A percentile compares a stretch with the other conserved stretches of the same genome.
Conservation (phyloP, 53 echinoderm and acorn worm species). For the Astropecten irregularis region DNA sequence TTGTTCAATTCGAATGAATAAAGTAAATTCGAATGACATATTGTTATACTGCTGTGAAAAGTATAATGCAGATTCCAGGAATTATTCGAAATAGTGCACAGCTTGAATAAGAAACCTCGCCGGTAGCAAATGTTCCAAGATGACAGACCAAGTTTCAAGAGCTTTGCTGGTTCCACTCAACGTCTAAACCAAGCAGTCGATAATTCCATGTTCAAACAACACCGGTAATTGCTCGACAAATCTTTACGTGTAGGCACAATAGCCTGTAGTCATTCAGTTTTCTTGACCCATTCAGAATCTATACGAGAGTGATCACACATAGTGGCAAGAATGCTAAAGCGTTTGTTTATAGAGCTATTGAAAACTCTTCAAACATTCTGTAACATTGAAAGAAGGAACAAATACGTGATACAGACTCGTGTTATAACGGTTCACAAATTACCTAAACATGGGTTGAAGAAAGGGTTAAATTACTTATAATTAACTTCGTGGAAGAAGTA, state of each 20-base stretch:
- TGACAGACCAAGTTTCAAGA: background rate
- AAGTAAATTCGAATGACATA: too few species aligned
- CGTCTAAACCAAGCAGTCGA: background rate
- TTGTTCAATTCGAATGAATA: too few species aligned
- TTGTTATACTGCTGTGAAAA: too few species aligned
- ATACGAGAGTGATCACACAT: background rate
- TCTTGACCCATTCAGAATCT: background rate
- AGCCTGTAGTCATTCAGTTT: background rate
- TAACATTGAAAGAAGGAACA: too few species aligned
- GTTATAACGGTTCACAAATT: too few species aligned
- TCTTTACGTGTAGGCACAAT: background rate
- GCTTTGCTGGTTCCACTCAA: background rate
- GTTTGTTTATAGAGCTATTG: constrained; percentile 5
- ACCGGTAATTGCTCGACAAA: constrained; percentile 29
- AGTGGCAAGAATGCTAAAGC: background rate
- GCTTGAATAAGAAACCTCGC: background rate
- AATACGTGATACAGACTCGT: too few species aligned
- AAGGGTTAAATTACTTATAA: too few species aligned
- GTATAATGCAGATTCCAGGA: too few species aligned
- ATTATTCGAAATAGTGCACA: too few species aligned
- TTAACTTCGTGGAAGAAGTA: too few species aligned
- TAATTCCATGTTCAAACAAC: constrained; percentile 35
- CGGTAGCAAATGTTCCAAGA: background rate
- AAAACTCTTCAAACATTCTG: constrained; percentile 18
- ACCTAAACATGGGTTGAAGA: too few species aligned